Conservation (phyloP, 2,113 vertebrate genomes). For the Camarhynchus parvulus region DNA sequence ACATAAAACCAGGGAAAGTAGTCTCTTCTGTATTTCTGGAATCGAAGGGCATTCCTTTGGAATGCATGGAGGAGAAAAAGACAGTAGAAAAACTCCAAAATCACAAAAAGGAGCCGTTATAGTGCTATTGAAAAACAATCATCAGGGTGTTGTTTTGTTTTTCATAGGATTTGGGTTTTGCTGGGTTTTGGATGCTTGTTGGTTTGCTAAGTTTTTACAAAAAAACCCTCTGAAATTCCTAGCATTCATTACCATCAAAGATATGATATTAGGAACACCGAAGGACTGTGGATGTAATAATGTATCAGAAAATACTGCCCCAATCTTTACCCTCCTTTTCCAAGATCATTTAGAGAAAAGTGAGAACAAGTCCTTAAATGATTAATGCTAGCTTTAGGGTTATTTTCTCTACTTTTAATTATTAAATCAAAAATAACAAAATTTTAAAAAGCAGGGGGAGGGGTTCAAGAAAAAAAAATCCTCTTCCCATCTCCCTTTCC, state of each 20-base stretch:
- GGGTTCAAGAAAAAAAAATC: neutral
- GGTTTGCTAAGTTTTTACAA: neutral
- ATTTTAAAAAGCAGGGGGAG: neutral
- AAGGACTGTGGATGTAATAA: neutral
- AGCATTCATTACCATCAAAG: neutral
- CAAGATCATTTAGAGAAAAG: neutral
- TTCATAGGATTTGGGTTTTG: neutral
- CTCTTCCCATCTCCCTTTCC: neutral
- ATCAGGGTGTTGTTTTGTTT: neutral
- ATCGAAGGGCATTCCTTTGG: neutral
- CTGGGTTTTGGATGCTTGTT: neutral
- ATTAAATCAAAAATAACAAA: neutral
- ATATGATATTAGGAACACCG: neutral
- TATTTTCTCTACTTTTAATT: neutral
- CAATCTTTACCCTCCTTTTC: neutral
- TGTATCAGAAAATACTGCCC: neutral
- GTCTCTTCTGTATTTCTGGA: neutral
- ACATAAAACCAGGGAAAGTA: neutral
- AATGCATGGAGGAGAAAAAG: neutral
- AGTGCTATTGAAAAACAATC: neutral
- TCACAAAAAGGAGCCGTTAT: neutral
- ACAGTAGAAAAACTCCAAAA: neutral
- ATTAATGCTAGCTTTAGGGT: neutral
- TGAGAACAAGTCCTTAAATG: neutral
- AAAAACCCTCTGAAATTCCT: neutral